Evolutionary conservation across 2,113 vertebrate genomes (phyloP).

Genomic region (Noctilio leporinus): DNA sequence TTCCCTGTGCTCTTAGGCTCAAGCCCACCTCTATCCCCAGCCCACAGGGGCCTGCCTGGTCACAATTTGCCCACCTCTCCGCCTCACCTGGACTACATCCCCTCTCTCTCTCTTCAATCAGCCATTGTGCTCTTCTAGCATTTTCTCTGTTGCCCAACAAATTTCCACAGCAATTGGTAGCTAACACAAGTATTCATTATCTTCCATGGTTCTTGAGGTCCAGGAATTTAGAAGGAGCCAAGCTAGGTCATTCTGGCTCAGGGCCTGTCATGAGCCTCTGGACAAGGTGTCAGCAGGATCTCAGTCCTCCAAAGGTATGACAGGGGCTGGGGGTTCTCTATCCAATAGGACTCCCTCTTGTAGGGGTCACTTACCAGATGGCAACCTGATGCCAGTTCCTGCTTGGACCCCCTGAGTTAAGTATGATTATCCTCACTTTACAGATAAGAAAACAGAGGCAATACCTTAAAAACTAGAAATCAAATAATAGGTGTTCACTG

Average conservation of each 20-base stretch:
- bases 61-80: not conserved
- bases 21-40: not conserved
- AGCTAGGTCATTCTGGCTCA: not conserved
- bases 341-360: not conserved
- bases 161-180: not conserved
- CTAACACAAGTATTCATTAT: not conserved
- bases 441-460: not conserved
- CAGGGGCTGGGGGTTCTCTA: not conserved
- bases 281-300: not conserved
- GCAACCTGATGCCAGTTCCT: not conserved
- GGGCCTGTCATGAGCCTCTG: not conserved
- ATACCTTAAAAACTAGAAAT: not conserved
- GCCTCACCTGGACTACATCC: not conserved
- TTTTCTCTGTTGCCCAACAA: slow-evolving; percentile 13
- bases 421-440: not conserved
- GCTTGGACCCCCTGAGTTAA: not conserved
- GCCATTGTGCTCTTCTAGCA: not conserved
- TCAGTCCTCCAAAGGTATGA: not conserved
- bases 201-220: not conserved
- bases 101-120: not conserved
- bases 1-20: not conserved
- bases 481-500: not conserved
- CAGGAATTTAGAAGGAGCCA: not conserved
- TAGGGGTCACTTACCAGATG: not conserved
- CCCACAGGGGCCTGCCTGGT: not conserved